Conservation (phyloP, 2,888 invertebrate species). For the Habrosyne pyritoides region DNA sequence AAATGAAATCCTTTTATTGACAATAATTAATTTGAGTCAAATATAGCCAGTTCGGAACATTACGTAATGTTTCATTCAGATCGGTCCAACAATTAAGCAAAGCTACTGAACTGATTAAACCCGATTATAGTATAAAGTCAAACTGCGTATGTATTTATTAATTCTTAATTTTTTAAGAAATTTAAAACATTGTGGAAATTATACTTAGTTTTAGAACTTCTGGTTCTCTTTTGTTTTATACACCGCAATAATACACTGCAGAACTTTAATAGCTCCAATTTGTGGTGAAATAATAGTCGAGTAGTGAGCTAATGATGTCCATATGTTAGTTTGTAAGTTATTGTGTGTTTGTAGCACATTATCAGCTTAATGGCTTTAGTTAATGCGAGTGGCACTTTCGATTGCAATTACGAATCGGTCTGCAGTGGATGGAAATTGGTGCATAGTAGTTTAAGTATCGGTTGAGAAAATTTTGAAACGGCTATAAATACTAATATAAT, state of each 20-base stretch:
- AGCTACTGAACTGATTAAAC: no score
- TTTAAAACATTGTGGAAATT: background rate
- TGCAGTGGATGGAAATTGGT: background rate
- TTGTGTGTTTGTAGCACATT: background rate
- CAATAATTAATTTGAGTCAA: no score
- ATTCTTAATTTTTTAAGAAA: no score
- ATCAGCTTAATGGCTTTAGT: background rate
- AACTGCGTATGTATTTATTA: no score
- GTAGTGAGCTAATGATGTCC: background rate
- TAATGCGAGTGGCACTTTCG: background rate
- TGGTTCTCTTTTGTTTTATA: background rate
- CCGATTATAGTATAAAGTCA: no score
- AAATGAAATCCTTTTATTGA: no score
- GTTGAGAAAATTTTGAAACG: background rate
- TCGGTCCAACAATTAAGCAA: no score
- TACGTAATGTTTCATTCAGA: no score
- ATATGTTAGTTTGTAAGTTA: constrained; percentile 3
- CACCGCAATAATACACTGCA: background rate
- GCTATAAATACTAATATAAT: no score
- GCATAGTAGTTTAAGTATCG: background rate
- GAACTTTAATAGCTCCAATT: background rate
- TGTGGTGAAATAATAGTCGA: background rate
- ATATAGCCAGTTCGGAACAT: no score
- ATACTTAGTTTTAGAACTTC: background rate
- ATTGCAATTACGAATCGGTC: background rate